Conservation (phyloP, 2,797 vertebrate species). For the Chaetophractus vellerosus region DNA sequence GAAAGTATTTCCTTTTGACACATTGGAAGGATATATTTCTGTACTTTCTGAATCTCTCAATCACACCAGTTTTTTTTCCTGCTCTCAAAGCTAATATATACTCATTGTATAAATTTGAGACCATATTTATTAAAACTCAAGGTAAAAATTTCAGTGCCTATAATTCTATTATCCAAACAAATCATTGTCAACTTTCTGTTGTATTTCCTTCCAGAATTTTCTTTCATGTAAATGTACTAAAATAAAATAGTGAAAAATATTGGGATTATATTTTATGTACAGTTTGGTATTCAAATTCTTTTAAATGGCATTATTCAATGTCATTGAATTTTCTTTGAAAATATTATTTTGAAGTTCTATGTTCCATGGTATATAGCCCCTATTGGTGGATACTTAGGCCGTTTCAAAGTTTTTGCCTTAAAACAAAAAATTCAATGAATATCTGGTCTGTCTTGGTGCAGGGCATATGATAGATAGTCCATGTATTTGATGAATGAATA, state of each 20-base stretch:
- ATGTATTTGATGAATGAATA: slow-evolving; percentile 43
- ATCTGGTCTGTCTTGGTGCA: background rate
- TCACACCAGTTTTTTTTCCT: background rate
- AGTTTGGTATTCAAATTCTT: background rate
- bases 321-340: background rate
- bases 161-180: slow-evolving; percentile 11
- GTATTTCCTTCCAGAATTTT: slow-evolving; percentile 27
- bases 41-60: background rate
- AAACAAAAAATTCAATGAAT: slow-evolving; percentile 57
- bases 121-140: slow-evolving; percentile 20
- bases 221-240: slow-evolving; percentile 13
- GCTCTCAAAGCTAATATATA: background rate
- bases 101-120: slow-evolving; percentile 52
- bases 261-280: background rate
- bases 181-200: background rate
- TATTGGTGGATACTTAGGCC: slow-evolving; percentile 5
- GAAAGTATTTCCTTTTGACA: background rate
- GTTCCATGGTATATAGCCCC: background rate
- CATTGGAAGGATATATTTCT: background rate
- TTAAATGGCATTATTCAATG: background rate
- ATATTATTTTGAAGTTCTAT: background rate
- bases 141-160: slow-evolving; percentile 28
- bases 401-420: slow-evolving; percentile 49
- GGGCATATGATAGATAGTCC: background rate
- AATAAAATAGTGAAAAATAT: background rate